phyloP scores from a whole-genome alignment of 2,888 invertebrate genomes.

The Drosophila gaucha region DNA sequence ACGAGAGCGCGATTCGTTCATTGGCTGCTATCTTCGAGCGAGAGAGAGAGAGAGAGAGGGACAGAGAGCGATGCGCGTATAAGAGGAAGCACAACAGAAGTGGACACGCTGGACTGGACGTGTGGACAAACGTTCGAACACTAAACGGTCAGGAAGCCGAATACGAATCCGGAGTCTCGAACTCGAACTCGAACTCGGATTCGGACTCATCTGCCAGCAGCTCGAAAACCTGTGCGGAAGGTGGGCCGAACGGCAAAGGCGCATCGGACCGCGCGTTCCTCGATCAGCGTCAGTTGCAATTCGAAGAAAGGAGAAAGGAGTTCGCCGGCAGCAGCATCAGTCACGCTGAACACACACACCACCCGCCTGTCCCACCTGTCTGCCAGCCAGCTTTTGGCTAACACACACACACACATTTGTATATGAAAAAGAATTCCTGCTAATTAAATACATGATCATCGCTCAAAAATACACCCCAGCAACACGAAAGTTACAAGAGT shows the following conservation, averaged over 20 bases:
- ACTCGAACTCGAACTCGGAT: too few relatives aligned
- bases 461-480: constrained; percentile 62
- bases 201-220: constrained; percentile 37
- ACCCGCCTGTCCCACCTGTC: background rate
- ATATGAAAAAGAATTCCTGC: constrained; percentile 58
- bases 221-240: constrained; percentile 54
- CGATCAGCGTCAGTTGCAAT: constrained; percentile 48
- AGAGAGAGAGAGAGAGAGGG: background rate
- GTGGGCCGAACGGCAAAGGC: constrained; percentile 29
- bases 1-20: constrained; percentile 34
- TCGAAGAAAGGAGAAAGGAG: constrained; percentile 58
- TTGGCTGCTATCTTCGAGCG: constrained; percentile 2
- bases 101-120: constrained; percentile 83
- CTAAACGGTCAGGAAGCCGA: constrained; percentile 79
- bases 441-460: constrained; percentile 77
- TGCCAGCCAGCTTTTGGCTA: background rate
- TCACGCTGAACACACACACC: background rate
- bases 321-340: constrained; percentile 18
- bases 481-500: constrained; percentile 42
- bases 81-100: constrained; percentile 13
- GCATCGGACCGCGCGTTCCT: constrained; percentile 17
- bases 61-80: background rate
- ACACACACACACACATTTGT: background rate
- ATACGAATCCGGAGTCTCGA: constrained; percentile 25
- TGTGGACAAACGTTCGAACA: constrained; percentile 85